Conservation (phyloP, 2,113 vertebrate species). For the Python bivittatus region DNA sequence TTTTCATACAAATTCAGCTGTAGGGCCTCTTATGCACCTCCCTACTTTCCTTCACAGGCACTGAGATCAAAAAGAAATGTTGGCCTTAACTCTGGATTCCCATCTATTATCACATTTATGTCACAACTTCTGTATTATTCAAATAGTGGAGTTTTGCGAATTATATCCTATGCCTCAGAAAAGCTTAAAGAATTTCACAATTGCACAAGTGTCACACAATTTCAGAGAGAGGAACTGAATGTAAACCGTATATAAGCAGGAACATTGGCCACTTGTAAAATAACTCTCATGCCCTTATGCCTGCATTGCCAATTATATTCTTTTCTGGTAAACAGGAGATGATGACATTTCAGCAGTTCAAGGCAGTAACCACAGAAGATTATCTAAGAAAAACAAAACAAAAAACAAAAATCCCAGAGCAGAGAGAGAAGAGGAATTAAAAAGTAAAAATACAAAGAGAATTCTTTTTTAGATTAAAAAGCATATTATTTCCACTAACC, state of each 20-base stretch:
- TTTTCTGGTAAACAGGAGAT: slow-evolving; percentile 47
- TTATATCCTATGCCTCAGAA: slow-evolving; percentile 24
- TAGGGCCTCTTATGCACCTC: slow-evolving; percentile 15
- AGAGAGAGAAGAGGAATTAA: not conserved
- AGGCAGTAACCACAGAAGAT: slow-evolving; percentile 42
- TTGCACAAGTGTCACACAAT: slow-evolving; percentile 39
- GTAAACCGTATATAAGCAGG: slow-evolving; percentile 30
- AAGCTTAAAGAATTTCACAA: slow-evolving; percentile 34
- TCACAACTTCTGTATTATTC: slow-evolving; percentile 28
- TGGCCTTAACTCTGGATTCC: slow-evolving; percentile 22
- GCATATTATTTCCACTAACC: slow-evolving; percentile 60
- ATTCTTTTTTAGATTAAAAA: slow-evolving; percentile 58
- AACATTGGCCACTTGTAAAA: slow-evolving; percentile 31
- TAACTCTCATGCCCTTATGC: slow-evolving; percentile 5
- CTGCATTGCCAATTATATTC: slow-evolving; percentile 19
- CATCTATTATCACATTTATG: slow-evolving; percentile 33
- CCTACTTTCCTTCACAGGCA: not conserved
- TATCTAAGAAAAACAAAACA: slow-evolving; percentile 22
- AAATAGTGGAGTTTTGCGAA: slow-evolving; percentile 30
- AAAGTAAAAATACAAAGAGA: slow-evolving; percentile 26
- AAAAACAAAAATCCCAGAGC: slow-evolving; percentile 18
- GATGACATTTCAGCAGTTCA: slow-evolving; percentile 37
- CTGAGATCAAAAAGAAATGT: slow-evolving; percentile 21
- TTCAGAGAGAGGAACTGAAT: slow-evolving; percentile 26
- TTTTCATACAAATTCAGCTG: slow-evolving; percentile 40